Evolutionary conservation across 2,888 invertebrate species (phyloP).

Genomic region (Drosophila nr. fundita): DNA sequence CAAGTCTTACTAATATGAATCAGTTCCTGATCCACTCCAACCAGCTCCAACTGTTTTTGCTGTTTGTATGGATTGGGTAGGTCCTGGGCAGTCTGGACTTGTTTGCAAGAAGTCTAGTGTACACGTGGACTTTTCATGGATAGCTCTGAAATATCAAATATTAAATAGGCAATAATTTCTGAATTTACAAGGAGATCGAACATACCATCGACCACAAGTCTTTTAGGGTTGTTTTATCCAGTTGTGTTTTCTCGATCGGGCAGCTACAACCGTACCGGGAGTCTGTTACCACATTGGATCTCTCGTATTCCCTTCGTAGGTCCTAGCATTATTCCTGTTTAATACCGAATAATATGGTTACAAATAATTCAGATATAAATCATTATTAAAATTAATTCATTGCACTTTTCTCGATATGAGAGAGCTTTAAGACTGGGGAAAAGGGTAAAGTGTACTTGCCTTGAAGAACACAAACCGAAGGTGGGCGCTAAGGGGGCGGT

Average conservation of each 20-base stretch:
- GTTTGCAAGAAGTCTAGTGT: background rate
- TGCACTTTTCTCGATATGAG: background rate
- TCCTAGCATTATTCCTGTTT: background rate
- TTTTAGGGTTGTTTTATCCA: background rate
- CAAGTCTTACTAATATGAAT: conserved; percentile 46
- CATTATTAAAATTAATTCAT: background rate
- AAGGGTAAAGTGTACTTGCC: background rate
- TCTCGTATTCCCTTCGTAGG: background rate
- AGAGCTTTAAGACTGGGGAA: background rate
- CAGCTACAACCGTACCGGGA: background rate
- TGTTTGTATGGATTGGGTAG: conserved; percentile 37
- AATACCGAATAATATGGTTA: background rate
- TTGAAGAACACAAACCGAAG: background rate
- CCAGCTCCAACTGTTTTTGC: conserved; percentile 48
- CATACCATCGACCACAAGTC: background rate
- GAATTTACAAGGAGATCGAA: background rate
- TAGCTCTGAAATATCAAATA: background rate
- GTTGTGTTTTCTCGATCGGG: background rate
- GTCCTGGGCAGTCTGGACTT: background rate
- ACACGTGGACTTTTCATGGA: background rate
- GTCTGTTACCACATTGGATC: background rate
- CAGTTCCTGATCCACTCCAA: conserved; percentile 24
- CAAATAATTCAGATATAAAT: background rate
- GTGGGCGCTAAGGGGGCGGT: background rate
- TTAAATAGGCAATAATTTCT: background rate